Percentiles rank a stretch among this genome's conserved stretches.
Evolutionary conservation across 2,797 vertebrate genomes (phyloP).

Genomic region (Betta splendens): DNA sequence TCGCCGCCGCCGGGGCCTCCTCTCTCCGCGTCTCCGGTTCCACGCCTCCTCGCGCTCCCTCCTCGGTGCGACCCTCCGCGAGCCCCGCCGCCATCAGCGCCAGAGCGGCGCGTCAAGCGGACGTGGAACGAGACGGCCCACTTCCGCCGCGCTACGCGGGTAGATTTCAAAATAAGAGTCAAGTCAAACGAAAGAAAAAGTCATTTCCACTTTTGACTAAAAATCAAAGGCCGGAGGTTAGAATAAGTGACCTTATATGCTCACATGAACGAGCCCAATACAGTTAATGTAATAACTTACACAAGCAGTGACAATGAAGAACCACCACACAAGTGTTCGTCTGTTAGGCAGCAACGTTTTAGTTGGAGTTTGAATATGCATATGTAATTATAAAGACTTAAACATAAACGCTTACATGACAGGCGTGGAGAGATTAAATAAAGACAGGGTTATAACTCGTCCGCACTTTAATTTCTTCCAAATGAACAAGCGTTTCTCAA

Average conservation of each 20-base stretch:
- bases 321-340: no score
- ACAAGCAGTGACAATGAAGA: background rate
- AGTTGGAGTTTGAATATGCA: no score
- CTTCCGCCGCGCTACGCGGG: constrained; percentile 26
- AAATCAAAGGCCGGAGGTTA: no score
- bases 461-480: constrained; percentile 45
- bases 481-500: rapidly evolving
- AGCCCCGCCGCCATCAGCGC: constrained; percentile 72
- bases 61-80: constrained; percentile 63
- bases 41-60: constrained; percentile 64
- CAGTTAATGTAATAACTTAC: no score
- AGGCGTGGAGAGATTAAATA: no score
- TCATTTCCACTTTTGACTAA: no score
- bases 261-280: no score
- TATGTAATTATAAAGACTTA: no score
- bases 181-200: background rate
- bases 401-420: no score
- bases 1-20: constrained; percentile 49
- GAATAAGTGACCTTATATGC: no score
- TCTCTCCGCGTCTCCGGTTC: constrained; percentile 39
- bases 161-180: constrained; percentile 55
- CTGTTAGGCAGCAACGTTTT: no score
- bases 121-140: background rate
- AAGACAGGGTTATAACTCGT: background rate
- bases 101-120: constrained; percentile 56